Evolutionary conservation across 2,888 invertebrate genomes (phyloP), one percentile per base, ranked within the genome.

Genomic region (Tetragnatha montana): DNA sequence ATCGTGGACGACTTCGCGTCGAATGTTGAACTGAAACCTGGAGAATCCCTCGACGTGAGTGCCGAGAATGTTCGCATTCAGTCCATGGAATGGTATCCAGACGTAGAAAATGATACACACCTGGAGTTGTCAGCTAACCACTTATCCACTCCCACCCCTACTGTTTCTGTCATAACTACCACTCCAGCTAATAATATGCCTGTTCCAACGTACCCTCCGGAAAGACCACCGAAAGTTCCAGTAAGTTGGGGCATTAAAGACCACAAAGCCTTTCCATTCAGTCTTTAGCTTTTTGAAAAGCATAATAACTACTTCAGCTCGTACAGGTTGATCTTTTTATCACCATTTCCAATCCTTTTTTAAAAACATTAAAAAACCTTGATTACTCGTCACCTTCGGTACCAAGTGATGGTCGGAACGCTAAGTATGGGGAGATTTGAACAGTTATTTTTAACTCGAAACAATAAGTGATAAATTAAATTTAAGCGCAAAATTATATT

Each of bases 41-140:
- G 89, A 12, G 87, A 89, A 70, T 68, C 69, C 1, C 47, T 87
- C 0, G 75, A 51, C 7, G 22, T 91, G 7, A 12, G 10, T 10
- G 10, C 87, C 6, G 74, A 79, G 8, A 90, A 90, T 22, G 35
- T 90, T 22, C 80, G 47, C 2, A 81, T 90, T 7, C 70, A 84
- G n/a, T 71, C 90, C 8, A 19, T 90, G 10, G 87, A 90, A 8
- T 90, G 90, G 90, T 35, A 68, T 49, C 90, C 90, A 74, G 74
- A 73, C 3, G 7, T 51, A 7, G 84, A 69, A 50, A 68, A 22
- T 21, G 82, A 80, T 49, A 81, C 69, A 6, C 82, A 88, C 51
- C 49, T 88, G 8, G 71, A 79, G n/a, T 79, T 82, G 10, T 19
- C 75, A 19, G 1, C 47, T 47, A 47, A 69, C 8, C 35, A 17